Evolutionary conservation across 2,888 invertebrate genomes (phyloP).

Genomic region (Argyresthia albistria): DNA sequence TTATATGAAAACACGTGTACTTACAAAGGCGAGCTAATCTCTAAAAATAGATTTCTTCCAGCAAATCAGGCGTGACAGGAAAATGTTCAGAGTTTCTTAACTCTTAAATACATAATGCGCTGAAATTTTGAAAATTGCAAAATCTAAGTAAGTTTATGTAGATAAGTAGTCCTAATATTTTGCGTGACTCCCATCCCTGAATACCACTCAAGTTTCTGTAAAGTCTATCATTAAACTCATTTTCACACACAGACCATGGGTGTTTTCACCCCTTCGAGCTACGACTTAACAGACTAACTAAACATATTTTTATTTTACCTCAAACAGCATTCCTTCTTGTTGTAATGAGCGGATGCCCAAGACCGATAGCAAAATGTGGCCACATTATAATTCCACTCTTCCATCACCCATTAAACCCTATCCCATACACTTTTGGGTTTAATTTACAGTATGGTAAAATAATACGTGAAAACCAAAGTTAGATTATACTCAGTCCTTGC

Average conservation of each 20-base stretch:
- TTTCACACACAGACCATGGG: too few species aligned
- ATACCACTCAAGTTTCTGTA: too few species aligned
- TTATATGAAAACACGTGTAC: too few species aligned
- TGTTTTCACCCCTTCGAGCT: conserved; percentile 29
- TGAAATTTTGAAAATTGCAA: too few species aligned
- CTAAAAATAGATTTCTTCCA: too few species aligned
- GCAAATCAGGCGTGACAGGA: too few species aligned
- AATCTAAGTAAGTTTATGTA: too few species aligned
- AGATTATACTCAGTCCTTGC: conserved; percentile 42
- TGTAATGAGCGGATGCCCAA: conserved; percentile 67
- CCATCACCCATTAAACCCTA: conserved; percentile 10
- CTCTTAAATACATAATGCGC: too few species aligned
- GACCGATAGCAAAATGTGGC: conserved; percentile 61
- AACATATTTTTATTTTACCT: conserved; percentile 41
- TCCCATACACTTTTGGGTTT: not conserved
- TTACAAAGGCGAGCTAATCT: too few species aligned
- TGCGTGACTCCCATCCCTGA: too few species aligned
- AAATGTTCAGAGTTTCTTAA: too few species aligned
- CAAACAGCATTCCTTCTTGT: conserved; percentile 60
- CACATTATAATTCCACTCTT: conserved; percentile 42
- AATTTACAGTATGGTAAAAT: conserved; percentile 10
- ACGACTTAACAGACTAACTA: conserved; percentile 4
- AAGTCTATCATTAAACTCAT: conserved; percentile 23
- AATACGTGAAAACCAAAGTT: conserved; percentile 35
- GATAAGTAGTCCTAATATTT: too few species aligned